Conservation (phyloP, 2,888 invertebrate genomes). For the Dioctria rufipes region DNA sequence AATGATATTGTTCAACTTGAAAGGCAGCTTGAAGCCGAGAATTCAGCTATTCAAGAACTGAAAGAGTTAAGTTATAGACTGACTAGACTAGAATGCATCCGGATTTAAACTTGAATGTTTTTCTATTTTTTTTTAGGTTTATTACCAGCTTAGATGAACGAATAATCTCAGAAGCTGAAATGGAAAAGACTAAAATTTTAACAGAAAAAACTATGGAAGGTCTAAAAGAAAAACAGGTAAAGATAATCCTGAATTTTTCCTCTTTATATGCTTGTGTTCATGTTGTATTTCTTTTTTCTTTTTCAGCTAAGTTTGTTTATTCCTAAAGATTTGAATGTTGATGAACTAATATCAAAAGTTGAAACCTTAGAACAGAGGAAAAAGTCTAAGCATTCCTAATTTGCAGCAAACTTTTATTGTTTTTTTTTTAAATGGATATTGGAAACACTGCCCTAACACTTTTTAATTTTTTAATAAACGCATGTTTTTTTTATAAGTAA, state of each 20-base stretch:
- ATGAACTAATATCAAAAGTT: slow-evolving; percentile 2
- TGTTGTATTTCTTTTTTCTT: too few relatives aligned
- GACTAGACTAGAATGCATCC: too few relatives aligned
- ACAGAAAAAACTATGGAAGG: slow-evolving; percentile 6
- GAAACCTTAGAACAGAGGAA: slow-evolving; percentile 16
- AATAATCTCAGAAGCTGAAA: not conserved
- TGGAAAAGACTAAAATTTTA: slow-evolving; percentile 23
- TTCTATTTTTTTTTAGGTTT: not conserved
- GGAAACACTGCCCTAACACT: too few relatives aligned
- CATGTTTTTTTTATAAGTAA: too few relatives aligned
- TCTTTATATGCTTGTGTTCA: not conserved
- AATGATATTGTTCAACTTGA: not conserved
- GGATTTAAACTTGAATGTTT: not conserved
- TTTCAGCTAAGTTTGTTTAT: not conserved
- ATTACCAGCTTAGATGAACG: not conserved
- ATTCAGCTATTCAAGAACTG: not conserved
- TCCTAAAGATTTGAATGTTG: slow-evolving; percentile 5
- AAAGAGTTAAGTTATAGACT: not conserved
- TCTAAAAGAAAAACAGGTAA: slow-evolving; percentile 1
- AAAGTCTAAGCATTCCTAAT: not conserved
- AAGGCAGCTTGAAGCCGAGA: slow-evolving; percentile 1
- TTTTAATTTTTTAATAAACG: too few relatives aligned
- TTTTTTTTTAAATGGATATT: too few relatives aligned
- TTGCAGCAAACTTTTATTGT: too few relatives aligned
- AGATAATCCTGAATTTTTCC: not conserved